phyloP scores from a whole-genome alignment of 92 coral and sea anemone genomes.

The Meandrina meandrites region DNA sequence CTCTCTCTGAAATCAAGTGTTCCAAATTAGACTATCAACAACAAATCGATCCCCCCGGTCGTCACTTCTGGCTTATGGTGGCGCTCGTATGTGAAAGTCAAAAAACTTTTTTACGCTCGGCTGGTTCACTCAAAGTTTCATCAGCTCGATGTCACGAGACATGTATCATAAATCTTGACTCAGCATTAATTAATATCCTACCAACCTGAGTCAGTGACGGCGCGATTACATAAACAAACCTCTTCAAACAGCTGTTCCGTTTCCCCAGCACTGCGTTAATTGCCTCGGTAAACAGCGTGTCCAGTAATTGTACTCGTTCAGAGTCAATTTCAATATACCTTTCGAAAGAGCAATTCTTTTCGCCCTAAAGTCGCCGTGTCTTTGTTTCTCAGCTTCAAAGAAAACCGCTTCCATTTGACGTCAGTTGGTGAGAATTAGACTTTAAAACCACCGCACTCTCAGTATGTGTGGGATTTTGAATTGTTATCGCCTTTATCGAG shows the following conservation, averaged over 20 bases:
- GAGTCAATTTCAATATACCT: constrained; percentile 18
- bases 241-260: constrained; percentile 31
- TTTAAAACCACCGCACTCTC: constrained; percentile 18
- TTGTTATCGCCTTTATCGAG: constrained; percentile 40
- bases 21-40: constrained; percentile 14
- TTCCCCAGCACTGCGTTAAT: constrained; percentile 25
- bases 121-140: not conserved
- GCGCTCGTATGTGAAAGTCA: not conserved
- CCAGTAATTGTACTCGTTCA: not conserved
- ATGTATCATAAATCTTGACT: constrained; percentile 13
- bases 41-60: not conserved
- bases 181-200: constrained; percentile 8
- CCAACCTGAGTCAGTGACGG: not conserved
- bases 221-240: constrained; percentile 36
- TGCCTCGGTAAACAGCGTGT: constrained; percentile 11
- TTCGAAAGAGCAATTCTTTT: constrained; percentile 9
- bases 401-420: constrained; percentile 32
- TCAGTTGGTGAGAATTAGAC: constrained; percentile 11
- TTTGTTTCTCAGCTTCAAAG: constrained; percentile 14
- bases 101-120: not conserved
- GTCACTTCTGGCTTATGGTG: not conserved
- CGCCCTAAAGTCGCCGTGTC: constrained; percentile 1
- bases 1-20: not conserved
- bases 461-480: constrained; percentile 2
- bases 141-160: not conserved